Percentiles rank a stretch among this genome's conserved stretches.
Evolutionary conservation across 2,888 invertebrate genomes (phyloP).

Genomic region (Pyralis farinalis): DNA sequence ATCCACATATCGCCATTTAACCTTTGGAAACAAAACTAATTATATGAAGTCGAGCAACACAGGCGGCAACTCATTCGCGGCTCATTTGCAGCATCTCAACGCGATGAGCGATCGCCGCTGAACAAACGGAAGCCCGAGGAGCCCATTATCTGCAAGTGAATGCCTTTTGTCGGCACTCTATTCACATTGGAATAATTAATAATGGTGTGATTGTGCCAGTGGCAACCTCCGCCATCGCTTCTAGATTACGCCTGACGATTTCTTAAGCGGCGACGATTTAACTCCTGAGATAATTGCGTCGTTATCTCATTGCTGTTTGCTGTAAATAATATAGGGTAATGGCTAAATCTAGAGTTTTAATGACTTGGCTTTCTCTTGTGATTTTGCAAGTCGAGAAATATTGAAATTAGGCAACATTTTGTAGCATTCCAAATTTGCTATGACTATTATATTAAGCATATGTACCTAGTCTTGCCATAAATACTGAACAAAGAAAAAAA

Average conservation of each 20-base stretch:
- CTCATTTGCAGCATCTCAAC: conserved; percentile 5
- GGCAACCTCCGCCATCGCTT: conserved; percentile 33
- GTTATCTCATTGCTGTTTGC: conserved; percentile 5
- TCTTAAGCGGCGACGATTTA: conserved; percentile 22
- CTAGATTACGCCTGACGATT: conserved; percentile 24
- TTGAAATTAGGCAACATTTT: too few relatives aligned
- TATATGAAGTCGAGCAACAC: not conserved
- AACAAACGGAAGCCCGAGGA: conserved; percentile 5
- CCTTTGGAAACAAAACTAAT: not conserved
- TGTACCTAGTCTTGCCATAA: too few relatives aligned
- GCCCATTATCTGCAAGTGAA: conserved; percentile 58
- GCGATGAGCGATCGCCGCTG: conserved; percentile 4
- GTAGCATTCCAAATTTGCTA: too few relatives aligned
- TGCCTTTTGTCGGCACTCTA: conserved; percentile 55
- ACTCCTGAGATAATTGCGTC: conserved; percentile 7
- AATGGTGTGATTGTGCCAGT: conserved; percentile 45
- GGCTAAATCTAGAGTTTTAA: not conserved
- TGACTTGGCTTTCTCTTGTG: not conserved
- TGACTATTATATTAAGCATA: too few relatives aligned
- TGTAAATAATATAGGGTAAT: conserved; percentile 4
- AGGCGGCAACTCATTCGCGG: not conserved
- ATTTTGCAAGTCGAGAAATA: too few relatives aligned
- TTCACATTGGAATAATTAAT: conserved; percentile 66
- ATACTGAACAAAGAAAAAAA: too few relatives aligned
- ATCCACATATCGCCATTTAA: too few relatives aligned